Evolutionary conservation across 2,113 vertebrate genomes (phyloP), one percentile per base, ranked within the genome.

Genomic region (Reinhardtius hippoglossoides): DNA sequence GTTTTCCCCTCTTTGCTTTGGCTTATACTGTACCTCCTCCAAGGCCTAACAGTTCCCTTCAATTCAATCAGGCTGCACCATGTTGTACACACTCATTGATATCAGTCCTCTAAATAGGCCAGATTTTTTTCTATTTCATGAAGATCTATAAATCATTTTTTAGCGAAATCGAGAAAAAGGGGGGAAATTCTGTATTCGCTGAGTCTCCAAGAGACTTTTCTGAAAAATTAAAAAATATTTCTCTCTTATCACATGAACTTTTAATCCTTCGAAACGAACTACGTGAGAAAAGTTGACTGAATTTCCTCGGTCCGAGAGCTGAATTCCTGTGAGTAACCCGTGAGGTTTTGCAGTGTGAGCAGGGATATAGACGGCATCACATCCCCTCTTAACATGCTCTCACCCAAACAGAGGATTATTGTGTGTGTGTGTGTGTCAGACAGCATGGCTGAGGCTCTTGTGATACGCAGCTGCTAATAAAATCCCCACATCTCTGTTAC

Each of bases 371-470:
- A 64, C 15, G 20, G 46, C 42, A 69, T 65, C 76, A 50, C 23
- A 14, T 73, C 57, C n/a, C 35, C 35, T 73, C 68, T 82, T 27
- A 48, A 46, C 40, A 27, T 46, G 23, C 56, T 27, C 12, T 23
- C 27, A 0, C 24, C 50, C 27, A 59, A 80, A 88, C 84, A 82
- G 52, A 70, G 37, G 52, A 66, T 81, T 56, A 52, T 71, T 87
- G 80, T 87, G 37, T 87, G 37, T 60, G 21, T 40, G 54, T 82
- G 57, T 64, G 66, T 77, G 72, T 62, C 74, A 18, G 26, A 71
- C 26, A 56, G 40, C 35, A 8, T 23, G 48, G 50, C 8, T 24
- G 59, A 18, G 54, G 14, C 40, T 74, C 66, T 82, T 61, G 54
- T 64, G 54, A 77, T 69, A 48, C 63, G 61, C 58, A 71, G 48